A percentile compares a stretch with the other conserved stretches of the same genome.
phyloP scores from a whole-genome alignment of 2,797 vertebrate genomes.

The Siniperca scherzeri region DNA sequence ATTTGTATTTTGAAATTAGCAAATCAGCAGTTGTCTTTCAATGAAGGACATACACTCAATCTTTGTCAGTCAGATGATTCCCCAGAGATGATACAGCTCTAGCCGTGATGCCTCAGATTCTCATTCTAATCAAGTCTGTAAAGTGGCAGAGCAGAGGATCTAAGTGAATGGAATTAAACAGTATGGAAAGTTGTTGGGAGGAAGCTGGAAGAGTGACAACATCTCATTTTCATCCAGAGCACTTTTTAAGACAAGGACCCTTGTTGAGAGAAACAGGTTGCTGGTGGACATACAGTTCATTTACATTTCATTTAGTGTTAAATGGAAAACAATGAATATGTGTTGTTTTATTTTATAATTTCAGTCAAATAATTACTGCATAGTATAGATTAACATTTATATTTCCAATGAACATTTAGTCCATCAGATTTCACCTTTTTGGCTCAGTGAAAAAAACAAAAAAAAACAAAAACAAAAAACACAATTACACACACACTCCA shows the following conservation, averaged over 20 bases:
- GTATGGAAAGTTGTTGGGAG: conserved; percentile 31
- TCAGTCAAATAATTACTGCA: not conserved
- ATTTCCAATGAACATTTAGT: not conserved
- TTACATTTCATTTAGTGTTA: conserved; percentile 14
- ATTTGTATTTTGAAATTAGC: conserved; percentile 82
- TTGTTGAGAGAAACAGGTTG: not conserved
- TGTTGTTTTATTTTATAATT: not conserved
- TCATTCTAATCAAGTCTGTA: conserved; percentile 79
- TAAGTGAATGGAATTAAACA: conserved; percentile 79
- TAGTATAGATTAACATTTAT: not conserved
- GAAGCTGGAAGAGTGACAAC: conserved; percentile 41
- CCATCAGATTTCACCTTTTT: not conserved
- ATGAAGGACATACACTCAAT: conserved; percentile 80
- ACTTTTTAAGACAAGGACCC: conserved; percentile 45
- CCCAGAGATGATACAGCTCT: conserved; percentile 65
- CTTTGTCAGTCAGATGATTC: conserved; percentile 80
- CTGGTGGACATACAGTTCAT: conserved; percentile 20
- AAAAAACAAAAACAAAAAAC: too few relatives aligned
- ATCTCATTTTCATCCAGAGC: conserved; percentile 47
- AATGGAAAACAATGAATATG: conserved; percentile 27
- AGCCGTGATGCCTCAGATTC: conserved; percentile 64
- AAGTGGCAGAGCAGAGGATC: conserved; percentile 69
- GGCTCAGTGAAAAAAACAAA: not conserved
- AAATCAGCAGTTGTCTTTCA: conserved; percentile 84
- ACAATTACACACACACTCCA: too few relatives aligned